A percentile compares a stretch with the other conserved stretches of the same genome.
Conservation (phyloP, 2,113 vertebrate genomes). For the Oplegnathus fasciatus region DNA sequence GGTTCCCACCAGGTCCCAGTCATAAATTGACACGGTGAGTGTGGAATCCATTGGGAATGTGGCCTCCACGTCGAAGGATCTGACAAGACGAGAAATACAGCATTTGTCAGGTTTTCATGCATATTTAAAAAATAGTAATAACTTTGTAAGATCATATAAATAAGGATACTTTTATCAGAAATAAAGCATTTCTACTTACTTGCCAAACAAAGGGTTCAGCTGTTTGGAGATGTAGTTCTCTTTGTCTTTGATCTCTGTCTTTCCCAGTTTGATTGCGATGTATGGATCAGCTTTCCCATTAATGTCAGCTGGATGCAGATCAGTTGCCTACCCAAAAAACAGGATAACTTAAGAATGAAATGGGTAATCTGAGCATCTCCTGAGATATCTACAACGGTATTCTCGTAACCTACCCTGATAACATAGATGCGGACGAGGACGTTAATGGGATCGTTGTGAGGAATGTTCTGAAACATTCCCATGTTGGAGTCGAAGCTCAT, state of each 20-base stretch:
- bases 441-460: slow-evolving; percentile 94
- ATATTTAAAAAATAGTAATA: background rate
- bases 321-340: slow-evolving; percentile 88
- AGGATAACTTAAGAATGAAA: background rate
- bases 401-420: slow-evolving; percentile 87
- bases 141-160: background rate
- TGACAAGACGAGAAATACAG: slow-evolving; percentile 54
- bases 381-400: background rate
- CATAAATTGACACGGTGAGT: slow-evolving; percentile 93
- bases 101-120: background rate
- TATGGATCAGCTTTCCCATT: slow-evolving; percentile 98
- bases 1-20: slow-evolving; percentile 98
- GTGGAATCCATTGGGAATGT: slow-evolving; percentile 99
- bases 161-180: background rate
- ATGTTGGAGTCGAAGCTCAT: slow-evolving; percentile 90
- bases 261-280: slow-evolving; percentile 93
- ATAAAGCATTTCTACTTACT: slow-evolving; percentile 86
- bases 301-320: slow-evolving; percentile 97
- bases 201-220: slow-evolving; percentile 96
- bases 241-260: slow-evolving; percentile 96
- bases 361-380: no score
- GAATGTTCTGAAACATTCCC: slow-evolving; percentile 98
- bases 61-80: slow-evolving; percentile 97
- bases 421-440: slow-evolving; percentile 94
- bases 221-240: slow-evolving; percentile 99